A percentile compares a stretch with the other conserved stretches of the same genome.
These are phyloP conservation scores for Phylloscopus collybita DNA, from an alignment of 2,797 vertebrate species.

Conservation along the genomic window DNA sequence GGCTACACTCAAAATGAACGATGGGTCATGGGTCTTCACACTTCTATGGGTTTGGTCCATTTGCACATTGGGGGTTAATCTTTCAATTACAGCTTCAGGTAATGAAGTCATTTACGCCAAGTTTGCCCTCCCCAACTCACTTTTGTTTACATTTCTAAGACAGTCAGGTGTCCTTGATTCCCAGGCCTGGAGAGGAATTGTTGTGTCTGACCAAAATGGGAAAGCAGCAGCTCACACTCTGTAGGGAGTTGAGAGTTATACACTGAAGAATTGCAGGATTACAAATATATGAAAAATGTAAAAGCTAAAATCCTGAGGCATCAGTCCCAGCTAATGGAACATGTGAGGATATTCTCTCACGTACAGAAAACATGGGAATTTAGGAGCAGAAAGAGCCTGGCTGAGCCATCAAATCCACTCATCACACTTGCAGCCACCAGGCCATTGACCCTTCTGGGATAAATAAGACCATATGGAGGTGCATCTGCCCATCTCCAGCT, in stretches of 20 bases:
- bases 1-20: not conserved
- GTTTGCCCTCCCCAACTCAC: not conserved
- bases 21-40: accelerated
- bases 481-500: not conserved
- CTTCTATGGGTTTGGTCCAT: not conserved
- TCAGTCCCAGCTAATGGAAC: not conserved
- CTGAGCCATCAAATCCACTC: not conserved
- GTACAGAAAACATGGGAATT: not conserved
- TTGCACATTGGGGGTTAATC: not conserved
- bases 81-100: not conserved
- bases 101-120: not conserved
- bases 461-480: conserved; percentile 10
- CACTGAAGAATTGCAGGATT: not conserved
- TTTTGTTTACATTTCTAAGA: not conserved
- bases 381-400: not conserved
- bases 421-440: not conserved
- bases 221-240: accelerated
- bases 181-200: not conserved
- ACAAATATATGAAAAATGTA: not conserved
- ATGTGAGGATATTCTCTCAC: not conserved
- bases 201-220: not conserved
- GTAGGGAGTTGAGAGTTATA: not conserved
- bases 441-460: not conserved
- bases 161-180: not conserved
- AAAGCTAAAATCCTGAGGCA: not conserved